phyloP scores from a whole-genome alignment of 2,797 vertebrate genomes.

The Sebastes kiyomatsui region DNA sequence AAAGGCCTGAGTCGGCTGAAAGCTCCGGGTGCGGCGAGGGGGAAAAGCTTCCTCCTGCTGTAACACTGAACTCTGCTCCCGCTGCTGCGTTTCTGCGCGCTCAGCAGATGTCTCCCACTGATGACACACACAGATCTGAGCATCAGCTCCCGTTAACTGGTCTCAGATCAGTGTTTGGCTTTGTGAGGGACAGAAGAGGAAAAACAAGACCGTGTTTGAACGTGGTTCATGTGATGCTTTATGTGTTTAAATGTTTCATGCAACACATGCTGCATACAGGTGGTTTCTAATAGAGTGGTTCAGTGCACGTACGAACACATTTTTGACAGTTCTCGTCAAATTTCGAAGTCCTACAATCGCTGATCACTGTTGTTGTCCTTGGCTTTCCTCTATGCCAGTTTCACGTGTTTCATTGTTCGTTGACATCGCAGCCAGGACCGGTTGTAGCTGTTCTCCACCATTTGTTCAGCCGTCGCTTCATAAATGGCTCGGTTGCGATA shows the following conservation, averaged over 20 bases:
- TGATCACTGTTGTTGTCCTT: too few species aligned
- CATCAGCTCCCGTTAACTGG: not conserved
- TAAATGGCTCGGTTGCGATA: too few species aligned
- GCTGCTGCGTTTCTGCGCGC: constrained; percentile 32
- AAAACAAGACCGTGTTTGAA: constrained; percentile 21
- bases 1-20: constrained; percentile 34
- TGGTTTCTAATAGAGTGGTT: not conserved
- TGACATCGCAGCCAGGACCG: too few species aligned
- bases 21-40: not conserved
- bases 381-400: too few species aligned
- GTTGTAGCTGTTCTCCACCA: too few species aligned
- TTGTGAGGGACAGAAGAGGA: not conserved
- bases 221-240: not conserved
- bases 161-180: constrained; percentile 16
- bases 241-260: not conserved
- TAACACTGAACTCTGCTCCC: constrained; percentile 39
- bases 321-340: not conserved
- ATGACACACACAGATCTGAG: constrained; percentile 48
- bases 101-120: constrained; percentile 71
- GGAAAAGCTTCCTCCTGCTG: constrained; percentile 31
- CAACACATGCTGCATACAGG: not conserved
- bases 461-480: accelerated
- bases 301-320: too few species aligned
- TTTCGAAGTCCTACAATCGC: not conserved
- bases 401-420: too few species aligned